These are phyloP conservation scores for Biston betularia DNA, from an alignment of 2,888 invertebrate genomes.

Conservation along the genomic window DNA sequence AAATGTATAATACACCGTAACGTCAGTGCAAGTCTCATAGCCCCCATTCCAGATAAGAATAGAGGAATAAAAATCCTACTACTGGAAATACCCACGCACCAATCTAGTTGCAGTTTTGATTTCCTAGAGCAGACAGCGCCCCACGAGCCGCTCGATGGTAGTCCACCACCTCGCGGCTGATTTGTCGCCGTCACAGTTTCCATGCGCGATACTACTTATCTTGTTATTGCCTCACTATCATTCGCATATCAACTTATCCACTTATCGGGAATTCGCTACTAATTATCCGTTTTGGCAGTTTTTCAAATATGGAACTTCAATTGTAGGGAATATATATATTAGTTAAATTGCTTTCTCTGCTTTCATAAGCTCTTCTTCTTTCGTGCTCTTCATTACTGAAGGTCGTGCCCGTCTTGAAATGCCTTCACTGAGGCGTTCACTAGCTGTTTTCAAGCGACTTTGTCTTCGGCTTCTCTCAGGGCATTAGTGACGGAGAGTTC, in stretches of 20 bases:
- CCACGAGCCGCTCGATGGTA: neutral
- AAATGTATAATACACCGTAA: too few species aligned
- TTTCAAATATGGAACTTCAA: neutral
- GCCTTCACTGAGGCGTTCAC: too few species aligned
- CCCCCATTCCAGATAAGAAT: too few species aligned
- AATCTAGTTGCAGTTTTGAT: neutral
- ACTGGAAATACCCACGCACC: neutral
- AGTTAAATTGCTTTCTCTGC: neutral
- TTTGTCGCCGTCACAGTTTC: neutral
- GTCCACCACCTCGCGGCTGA: neutral
- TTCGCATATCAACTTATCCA: constrained; percentile 1
- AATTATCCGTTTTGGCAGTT: constrained; percentile 4
- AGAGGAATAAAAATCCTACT: too few species aligned
- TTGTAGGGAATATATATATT: neutral
- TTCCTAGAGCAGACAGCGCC: neutral
- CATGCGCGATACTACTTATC: constrained; percentile 1
- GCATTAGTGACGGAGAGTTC: too few species aligned
- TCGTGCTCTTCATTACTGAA: too few species aligned
- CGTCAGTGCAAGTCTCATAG: too few species aligned
- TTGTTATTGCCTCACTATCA: constrained; percentile 4
- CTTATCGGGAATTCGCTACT: constrained; percentile 2
- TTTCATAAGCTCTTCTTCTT: too few species aligned
- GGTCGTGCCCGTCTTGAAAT: too few species aligned
- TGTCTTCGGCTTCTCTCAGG: too few species aligned
- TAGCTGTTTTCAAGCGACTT: too few species aligned